These are phyloP conservation scores for Temnothorax curvispinosus DNA, from an alignment of 1,140 invertebrate species.

Conservation along the genomic window DNA sequence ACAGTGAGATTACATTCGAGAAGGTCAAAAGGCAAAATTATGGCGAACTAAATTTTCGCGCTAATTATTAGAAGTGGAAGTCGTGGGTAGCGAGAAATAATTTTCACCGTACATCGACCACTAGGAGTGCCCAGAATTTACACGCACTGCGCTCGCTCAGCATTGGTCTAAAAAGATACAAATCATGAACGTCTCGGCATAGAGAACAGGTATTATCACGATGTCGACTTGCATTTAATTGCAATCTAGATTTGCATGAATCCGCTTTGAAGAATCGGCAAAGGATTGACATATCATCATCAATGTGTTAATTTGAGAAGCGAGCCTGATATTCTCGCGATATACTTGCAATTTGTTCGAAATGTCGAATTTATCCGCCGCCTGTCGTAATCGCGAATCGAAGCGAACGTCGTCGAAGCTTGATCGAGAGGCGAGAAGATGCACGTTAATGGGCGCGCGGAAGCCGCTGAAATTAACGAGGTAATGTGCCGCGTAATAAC, in stretches of 20 bases:
- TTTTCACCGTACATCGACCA: background rate
- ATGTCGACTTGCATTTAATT: background rate
- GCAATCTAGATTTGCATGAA: conserved; percentile 6
- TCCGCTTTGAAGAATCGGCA: background rate
- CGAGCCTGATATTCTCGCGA: background rate
- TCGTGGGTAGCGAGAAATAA: background rate
- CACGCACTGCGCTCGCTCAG: background rate
- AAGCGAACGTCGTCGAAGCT: background rate
- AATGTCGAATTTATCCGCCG: background rate
- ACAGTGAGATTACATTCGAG: background rate
- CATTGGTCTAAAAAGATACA: background rate
- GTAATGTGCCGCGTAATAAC: conserved; percentile 3
- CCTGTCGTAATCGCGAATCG: background rate
- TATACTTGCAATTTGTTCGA: background rate
- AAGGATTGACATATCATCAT: background rate
- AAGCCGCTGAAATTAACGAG: conserved; percentile 21
- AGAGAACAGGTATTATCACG: background rate
- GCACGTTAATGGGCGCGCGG: background rate
- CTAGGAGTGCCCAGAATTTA: conserved; percentile 15
- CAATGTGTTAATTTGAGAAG: background rate
- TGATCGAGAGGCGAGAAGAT: background rate
- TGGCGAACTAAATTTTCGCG: background rate
- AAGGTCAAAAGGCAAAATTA: background rate
- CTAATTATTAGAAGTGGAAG: background rate
- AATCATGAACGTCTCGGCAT: background rate